Percentiles rank a stretch among this genome's conserved stretches.
Conservation (phyloP, 2,797 vertebrate species). For the Nannoperca obscura region DNA sequence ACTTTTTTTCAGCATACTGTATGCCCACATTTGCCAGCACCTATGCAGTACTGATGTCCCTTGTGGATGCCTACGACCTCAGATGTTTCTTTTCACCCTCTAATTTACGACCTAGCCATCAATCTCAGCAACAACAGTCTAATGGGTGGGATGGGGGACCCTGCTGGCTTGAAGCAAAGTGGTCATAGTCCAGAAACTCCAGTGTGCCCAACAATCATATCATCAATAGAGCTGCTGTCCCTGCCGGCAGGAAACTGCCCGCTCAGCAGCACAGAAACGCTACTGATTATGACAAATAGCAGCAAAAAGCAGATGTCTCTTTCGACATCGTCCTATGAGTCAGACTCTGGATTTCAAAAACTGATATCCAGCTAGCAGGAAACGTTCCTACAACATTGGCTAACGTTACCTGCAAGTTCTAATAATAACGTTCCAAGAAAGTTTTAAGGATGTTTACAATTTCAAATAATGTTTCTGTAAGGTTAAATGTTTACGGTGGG, state of each 20-base stretch:
- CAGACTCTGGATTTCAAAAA: background rate
- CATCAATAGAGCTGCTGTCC: conserved; percentile 45
- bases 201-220: conserved; percentile 32
- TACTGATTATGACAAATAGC: conserved; percentile 14
- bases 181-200: conserved; percentile 30
- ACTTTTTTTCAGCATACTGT: background rate
- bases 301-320: conserved; percentile 16
- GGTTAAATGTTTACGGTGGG: no score
- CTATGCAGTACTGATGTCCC: background rate
- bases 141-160: conserved; percentile 37
- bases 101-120: conserved; percentile 51
- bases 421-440: no score
- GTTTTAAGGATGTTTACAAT: no score
- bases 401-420: no score
- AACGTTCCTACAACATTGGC: no score
- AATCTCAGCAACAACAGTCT: conserved; percentile 46
- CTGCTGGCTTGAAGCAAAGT: conserved; percentile 47
- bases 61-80: conserved; percentile 8
- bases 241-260: conserved; percentile 23
- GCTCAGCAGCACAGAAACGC: conserved; percentile 16
- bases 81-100: conserved; percentile 38
- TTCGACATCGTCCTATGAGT: background rate
- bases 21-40: background rate
- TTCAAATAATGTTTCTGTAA: no score
- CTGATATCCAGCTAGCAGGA: background rate